A percentile compares a stretch with the other conserved stretches of the same genome.
These are phyloP conservation scores for Lutjanus campechanus DNA, from an alignment of 2,797 vertebrate genomes.

Conservation along the genomic window DNA sequence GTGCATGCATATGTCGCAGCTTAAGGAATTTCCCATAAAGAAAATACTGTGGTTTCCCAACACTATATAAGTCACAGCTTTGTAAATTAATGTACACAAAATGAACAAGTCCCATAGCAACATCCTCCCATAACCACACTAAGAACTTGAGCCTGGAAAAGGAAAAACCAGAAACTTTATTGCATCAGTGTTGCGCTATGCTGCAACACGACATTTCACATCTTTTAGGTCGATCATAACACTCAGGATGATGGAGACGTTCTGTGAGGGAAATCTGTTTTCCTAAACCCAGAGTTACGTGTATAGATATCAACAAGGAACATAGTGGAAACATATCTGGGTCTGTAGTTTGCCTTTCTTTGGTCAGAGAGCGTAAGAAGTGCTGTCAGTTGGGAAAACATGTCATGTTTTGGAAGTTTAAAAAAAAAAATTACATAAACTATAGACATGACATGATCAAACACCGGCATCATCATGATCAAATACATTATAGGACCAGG, in stretches of 20 bases:
- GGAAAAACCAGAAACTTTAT: neutral
- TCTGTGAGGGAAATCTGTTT: neutral
- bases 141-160: neutral
- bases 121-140: neutral
- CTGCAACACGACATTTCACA: neutral
- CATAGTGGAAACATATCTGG: neutral
- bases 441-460: neutral
- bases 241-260: neutral
- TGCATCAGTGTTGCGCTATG: neutral
- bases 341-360: neutral
- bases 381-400: no score
- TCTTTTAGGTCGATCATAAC: neutral
- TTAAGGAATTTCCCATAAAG: constrained; percentile 4
- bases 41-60: constrained; percentile 21
- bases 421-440: no score
- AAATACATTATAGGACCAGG: no score
- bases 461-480: no score
- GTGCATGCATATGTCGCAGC: neutral
- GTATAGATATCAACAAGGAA: neutral
- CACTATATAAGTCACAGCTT: constrained; percentile 6
- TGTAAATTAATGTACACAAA: neutral
- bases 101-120: neutral
- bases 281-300: neutral
- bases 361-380: neutral
- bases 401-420: no score